A percentile compares a stretch with the other conserved stretches of the same genome.
phyloP scores from a whole-genome alignment of 1,140 invertebrate species.

The Euwallacea fornicatus region DNA sequence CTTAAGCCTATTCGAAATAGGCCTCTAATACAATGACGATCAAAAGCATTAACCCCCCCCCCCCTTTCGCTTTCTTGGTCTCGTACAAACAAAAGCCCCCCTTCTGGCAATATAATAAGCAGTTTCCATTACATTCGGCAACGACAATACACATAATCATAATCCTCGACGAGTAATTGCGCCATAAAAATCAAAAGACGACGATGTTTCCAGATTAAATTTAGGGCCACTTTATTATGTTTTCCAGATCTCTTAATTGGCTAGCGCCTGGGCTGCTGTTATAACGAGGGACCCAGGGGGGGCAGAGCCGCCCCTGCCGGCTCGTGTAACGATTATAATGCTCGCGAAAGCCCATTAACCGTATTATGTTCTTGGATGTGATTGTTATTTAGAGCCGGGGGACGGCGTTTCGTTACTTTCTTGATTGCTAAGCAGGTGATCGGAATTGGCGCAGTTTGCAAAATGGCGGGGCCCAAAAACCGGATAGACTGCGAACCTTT shows the following conservation, averaged over 20 bases:
- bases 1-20: too few relatives aligned
- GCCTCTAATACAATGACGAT: not conserved
- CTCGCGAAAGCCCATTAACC: constrained; percentile 11
- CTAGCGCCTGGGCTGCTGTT: not conserved
- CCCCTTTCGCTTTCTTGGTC: not conserved
- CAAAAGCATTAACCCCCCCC: not conserved
- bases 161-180: constrained; percentile 7
- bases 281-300: not conserved
- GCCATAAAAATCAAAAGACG: constrained; percentile 11
- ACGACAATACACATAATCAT: constrained; percentile 7
- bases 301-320: not conserved
- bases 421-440: not conserved
- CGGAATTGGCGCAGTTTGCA: not conserved
- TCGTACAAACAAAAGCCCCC: not conserved
- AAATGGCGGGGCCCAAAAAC: too few relatives aligned
- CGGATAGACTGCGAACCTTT: too few relatives aligned
- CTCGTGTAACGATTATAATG: constrained; percentile 3
- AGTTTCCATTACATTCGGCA: not conserved
- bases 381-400: not conserved
- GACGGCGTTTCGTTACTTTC: not conserved
- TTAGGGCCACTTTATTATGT: constrained; percentile 19
- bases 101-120: constrained; percentile 7
- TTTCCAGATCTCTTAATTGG: constrained; percentile 21
- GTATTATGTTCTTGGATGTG: constrained; percentile 4
- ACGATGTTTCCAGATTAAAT: constrained; percentile 19